Base-by-base conservation (phyloP, 35 echinoderm and acorn worm genomes). In the Nesometra sesokonis region DNA sequence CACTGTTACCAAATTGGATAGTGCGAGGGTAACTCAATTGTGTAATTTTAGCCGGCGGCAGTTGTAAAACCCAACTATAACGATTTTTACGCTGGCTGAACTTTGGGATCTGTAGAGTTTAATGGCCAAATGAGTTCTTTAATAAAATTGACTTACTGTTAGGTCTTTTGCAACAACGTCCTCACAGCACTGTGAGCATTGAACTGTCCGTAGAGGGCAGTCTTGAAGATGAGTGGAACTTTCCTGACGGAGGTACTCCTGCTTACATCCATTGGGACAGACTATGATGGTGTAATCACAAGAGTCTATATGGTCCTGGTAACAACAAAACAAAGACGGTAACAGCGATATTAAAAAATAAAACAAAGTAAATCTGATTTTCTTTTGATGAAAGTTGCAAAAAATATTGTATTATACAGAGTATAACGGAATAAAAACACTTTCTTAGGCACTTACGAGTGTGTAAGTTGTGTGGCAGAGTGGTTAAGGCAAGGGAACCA, bases 111-210 rank as follows among this genome's bases (percentile, higher is more conserved):
- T n/a, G n/a, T n/a, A n/a, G n/a, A n/a, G n/a, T n/a, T n/a, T n/a
- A n/a, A n/a, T n/a, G n/a, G n/a, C n/a, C n/a, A 43, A 43, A 43
- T 7, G 15, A 43, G 38, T 4, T 15, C 33, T 9, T 33, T 21
- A 13, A 89, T 17, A 37, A 0, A 46, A 79, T 0, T 84, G 15
- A 34, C 89, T 85, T 90, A 97, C 95, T 79, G 80, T 89, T 67
- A 86, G 31, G 85, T 91, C 93, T 67, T 88, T 93, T 21, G 32
- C 77, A 27, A 88, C 82, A 39, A 98, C 57, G 30, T 86, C 82
- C 31, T 94, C 92, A 5, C 89, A 78, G 35, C 95, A 98, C 77
- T 91, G 83, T n/a, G 57, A 77, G 36, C 95, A 98, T 9, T 90
- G 79, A 36, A 98, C 43, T 33, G 88, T 32, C 17, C 93, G 89